Percentiles rank a stretch among this genome's conserved stretches.
These are phyloP conservation scores for Fringilla coelebs DNA, from an alignment of 2,797 vertebrate genomes.

Conservation along the genomic window DNA sequence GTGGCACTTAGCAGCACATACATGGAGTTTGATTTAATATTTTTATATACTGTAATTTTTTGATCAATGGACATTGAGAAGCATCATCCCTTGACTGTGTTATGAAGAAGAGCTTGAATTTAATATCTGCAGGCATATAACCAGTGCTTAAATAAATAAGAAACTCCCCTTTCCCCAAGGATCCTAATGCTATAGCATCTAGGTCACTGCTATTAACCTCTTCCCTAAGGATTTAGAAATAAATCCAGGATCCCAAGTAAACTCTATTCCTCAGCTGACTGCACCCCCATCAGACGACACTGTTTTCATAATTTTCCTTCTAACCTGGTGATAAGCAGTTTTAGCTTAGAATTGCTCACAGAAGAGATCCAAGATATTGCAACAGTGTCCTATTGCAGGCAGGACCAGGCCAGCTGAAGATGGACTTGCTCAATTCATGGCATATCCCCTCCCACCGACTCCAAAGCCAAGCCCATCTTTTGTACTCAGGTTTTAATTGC, in stretches of 20 bases:
- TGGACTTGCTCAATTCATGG: background rate
- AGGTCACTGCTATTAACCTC: background rate
- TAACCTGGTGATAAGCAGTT: background rate
- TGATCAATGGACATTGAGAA: background rate
- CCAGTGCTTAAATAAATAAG: background rate
- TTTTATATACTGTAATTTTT: background rate
- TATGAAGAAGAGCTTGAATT: slow-evolving; percentile 5
- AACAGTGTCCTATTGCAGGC: background rate
- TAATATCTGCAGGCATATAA: background rate
- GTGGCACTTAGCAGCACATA: background rate
- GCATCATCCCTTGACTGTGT: background rate
- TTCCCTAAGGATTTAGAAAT: background rate
- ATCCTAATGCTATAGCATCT: background rate
- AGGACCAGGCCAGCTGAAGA: background rate
- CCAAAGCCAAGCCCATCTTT: background rate
- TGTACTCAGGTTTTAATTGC: background rate
- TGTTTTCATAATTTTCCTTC: background rate
- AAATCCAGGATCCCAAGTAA: background rate
- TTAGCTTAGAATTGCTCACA: background rate
- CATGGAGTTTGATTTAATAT: background rate
- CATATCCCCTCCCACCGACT: no score
- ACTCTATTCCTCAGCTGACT: background rate
- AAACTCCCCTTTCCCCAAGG: background rate
- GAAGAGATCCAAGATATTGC: background rate
- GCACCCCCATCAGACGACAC: background rate